Percentiles rank a stretch among this genome's conserved stretches.
Conservation (phyloP, 30 jellyfish, hydroid and myxozoan genomes). For the Catostylus mosaicus region DNA sequence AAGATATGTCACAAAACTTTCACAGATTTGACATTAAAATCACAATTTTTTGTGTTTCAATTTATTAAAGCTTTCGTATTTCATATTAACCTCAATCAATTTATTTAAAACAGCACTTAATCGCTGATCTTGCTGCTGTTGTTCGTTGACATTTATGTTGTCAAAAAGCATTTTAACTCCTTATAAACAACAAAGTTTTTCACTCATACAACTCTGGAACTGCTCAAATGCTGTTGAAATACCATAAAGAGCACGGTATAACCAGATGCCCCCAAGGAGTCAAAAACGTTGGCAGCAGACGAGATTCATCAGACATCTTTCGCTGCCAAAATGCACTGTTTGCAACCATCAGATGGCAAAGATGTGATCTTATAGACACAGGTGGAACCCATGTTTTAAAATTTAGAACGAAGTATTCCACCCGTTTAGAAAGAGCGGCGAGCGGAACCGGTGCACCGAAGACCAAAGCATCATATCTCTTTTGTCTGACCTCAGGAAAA, state of each 20-base stretch:
- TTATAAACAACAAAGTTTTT: constrained; percentile 30
- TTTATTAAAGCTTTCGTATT: neutral
- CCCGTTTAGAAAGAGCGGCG: too few species aligned
- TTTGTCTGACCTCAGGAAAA: too few species aligned
- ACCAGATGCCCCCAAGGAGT: constrained; percentile 64
- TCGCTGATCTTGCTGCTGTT: constrained; percentile 56
- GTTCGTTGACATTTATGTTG: constrained; percentile 45
- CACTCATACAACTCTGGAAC: constrained; percentile 38
- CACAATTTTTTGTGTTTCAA: constrained; percentile 14
- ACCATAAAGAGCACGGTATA: constrained; percentile 31
- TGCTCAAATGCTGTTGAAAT: constrained; percentile 31
- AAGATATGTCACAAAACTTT: constrained; percentile 29
- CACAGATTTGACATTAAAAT: constrained; percentile 21
- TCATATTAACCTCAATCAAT: too few species aligned
- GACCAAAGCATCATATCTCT: too few species aligned
- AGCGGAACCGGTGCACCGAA: too few species aligned
- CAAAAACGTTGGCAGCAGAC: constrained; percentile 18
- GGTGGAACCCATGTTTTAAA: too few species aligned
- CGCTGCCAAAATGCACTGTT: constrained; percentile 51
- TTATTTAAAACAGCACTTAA: constrained; percentile 43
- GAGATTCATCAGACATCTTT: constrained; percentile 10
- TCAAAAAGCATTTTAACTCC: constrained; percentile 38
- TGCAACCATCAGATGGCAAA: constrained; percentile 52
- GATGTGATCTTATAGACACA: too few species aligned
- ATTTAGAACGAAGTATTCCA: too few species aligned